Base-by-base conservation (phyloP, 2,113 vertebrate genomes). In the Ochotona curzoniae region DNA sequence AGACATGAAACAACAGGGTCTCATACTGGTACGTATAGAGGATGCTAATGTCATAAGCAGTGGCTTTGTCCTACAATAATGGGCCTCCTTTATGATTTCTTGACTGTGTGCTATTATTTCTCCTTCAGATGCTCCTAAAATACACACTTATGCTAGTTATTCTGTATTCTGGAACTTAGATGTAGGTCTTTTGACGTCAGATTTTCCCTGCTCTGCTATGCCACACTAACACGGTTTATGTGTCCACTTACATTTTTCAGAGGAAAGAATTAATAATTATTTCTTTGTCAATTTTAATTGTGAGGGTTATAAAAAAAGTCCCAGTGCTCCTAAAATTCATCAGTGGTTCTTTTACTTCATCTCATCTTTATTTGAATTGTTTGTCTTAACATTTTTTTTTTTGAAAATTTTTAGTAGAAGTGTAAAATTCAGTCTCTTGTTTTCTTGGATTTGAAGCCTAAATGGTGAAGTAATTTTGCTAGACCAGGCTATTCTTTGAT, bases 401-500 rank as follows among this genome's bases (percentile, higher is more conserved):
- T 86, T 18, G 32, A 21, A 84, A 86, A 44, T 25, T 75, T 94
- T 87, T 30, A 84, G 9, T 76, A 9, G 18, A 90, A 88, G 73
- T 89, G 81, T 20, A 92, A 73, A 92, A 89, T 83, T 75, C 7
- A 61, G 13, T 93, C 93, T 70, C 83, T 93, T 94, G 96, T 93
- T 95, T 54, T 96, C 79, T 97, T 97, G 88, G 87, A 93, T 51
- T 92, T 89, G 66, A 94, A 73, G 75, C 83, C 91, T 89, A 97
- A 79, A 91, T 92, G 64, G 70, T 97, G 82, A 96, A 97, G 95
- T 89, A 90, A 70, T 95, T 93, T 92, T 93, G 30, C 76, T 89
- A 82, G 96, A 90, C 95, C 94, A 93, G 89, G 94, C 83, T 97
- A 47, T 97, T 97, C 76, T 90, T 94, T 97, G 86, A 83, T 97